These are phyloP conservation scores for Coranthus polyacanthus DNA, from an alignment of 2,797 vertebrate species.

Conservation along the genomic window DNA sequence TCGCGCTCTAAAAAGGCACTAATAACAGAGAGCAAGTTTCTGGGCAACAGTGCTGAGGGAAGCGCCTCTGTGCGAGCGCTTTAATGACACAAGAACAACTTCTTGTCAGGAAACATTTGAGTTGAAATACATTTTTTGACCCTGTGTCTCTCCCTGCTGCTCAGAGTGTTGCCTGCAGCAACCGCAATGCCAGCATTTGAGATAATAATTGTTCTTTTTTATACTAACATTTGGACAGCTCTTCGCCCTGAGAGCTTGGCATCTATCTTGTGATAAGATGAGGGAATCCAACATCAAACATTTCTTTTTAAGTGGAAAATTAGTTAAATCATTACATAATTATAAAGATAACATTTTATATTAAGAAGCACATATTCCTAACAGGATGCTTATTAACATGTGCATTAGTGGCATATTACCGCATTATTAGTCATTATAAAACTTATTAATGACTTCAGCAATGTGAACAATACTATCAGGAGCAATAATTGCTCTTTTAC, in stretches of 20 bases:
- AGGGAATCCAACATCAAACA: conserved; percentile 24
- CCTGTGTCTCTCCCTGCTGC: conserved; percentile 19
- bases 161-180: conserved; percentile 23
- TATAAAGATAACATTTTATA: too few species aligned
- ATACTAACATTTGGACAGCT: conserved; percentile 19
- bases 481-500: too few species aligned
- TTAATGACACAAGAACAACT: conserved; percentile 47
- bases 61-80: conserved; percentile 11
- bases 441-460: too few species aligned
- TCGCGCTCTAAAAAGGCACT: conserved; percentile 35
- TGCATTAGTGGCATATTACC: too few species aligned
- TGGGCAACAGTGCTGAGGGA: conserved; percentile 27
- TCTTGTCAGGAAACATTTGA: conserved; percentile 42
- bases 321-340: background rate
- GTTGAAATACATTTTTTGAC: conserved; percentile 39
- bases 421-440: too few species aligned
- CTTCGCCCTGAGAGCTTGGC: background rate
- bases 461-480: too few species aligned
- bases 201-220: background rate
- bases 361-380: too few species aligned
- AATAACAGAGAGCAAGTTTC: conserved; percentile 45
- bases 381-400: too few species aligned
- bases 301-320: conserved; percentile 5
- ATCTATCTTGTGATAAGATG: conserved; percentile 9
- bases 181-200: conserved; percentile 10